These are phyloP conservation scores for Bergia sp. DNA, from an alignment of 92 coral and sea anemone species.

Conservation along the genomic window DNA sequence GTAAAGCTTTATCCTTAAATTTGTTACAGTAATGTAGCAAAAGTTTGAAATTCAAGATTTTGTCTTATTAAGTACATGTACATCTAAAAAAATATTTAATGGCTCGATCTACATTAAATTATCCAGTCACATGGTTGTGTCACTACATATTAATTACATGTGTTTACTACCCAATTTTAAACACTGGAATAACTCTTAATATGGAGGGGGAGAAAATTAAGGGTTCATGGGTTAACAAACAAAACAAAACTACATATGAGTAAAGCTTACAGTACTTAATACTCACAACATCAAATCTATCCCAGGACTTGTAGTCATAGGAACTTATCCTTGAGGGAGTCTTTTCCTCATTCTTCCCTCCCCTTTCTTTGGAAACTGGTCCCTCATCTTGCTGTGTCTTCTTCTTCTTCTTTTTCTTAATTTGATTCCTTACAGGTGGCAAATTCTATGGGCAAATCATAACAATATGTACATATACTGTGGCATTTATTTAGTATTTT, in stretches of 20 bases:
- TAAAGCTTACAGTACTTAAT: neutral
- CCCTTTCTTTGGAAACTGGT: neutral
- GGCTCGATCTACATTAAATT: too few species aligned
- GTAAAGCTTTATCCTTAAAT: slow-evolving; percentile 75
- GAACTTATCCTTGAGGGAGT: slow-evolving; percentile 66
- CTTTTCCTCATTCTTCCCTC: neutral
- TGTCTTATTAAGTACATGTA: neutral
- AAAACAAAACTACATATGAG: neutral
- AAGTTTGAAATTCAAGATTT: too few species aligned
- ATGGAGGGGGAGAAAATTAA: too few species aligned
- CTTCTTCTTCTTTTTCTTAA: slow-evolving; percentile 58
- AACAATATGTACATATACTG: neutral
- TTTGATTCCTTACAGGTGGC: slow-evolving; percentile 90
- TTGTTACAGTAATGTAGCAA: neutral
- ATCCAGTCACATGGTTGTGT: too few species aligned
- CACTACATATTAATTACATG: too few species aligned
- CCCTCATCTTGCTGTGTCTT: slow-evolving; percentile 56
- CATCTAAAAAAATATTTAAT: too few species aligned
- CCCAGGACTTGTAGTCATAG: slow-evolving; percentile 92
- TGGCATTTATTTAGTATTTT: too few species aligned
- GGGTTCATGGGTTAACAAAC: neutral
- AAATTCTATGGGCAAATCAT: slow-evolving; percentile 39
- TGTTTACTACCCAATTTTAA: too few species aligned
- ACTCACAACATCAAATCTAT: slow-evolving; percentile 94
- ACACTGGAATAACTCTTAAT: too few species aligned